Evolutionary conservation across 23 tunicate genomes (phyloP), one percentile per base, ranked within the genome.

Genomic region (Clavelina lepadiformis): DNA sequence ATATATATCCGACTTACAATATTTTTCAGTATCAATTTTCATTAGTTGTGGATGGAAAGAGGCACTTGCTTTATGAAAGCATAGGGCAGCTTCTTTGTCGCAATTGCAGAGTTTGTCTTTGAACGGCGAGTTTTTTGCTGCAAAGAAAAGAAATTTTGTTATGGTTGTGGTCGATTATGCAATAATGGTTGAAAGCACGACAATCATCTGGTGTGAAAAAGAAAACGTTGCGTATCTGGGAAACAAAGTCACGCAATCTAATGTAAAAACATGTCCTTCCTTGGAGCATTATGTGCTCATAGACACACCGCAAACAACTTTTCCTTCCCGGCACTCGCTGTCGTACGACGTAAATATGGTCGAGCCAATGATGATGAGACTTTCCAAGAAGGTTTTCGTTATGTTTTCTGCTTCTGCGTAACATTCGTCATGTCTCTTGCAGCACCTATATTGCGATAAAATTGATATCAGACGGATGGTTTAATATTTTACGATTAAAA

Each of bases 271-370:
- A n/a, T n/a, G n/a, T n/a, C n/a, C n/a, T n/a, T n/a, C n/a, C n/a
- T n/a, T n/a, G n/a, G n/a, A n/a, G n/a, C n/a, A n/a, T n/a, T n/a
- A n/a, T n/a, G n/a, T n/a, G n/a, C n/a, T n/a, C n/a, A n/a, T n/a
- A 4, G 4, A 15, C 82, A 26, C 66, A 76, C 82, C 73, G 36
- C 82, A 76, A 55, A 53, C 35, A 20, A 76, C 73, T 53, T 65
- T 21, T 53, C 66, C 73, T 22, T 65, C 47, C 26, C 28, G 23
- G 41, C 82, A 76, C 28, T 60, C 31, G 45, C 3, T 35, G 29
- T 65, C 41, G 45, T 76, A 76, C n/a, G 46, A 19, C 31, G 69
- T 35, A 5, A 76, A 21, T 19, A 65, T 23, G 28, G 35, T 56
- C 20, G 62, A 34, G 3, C 36, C 45, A 1, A 28, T 1, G 0